Base-by-base conservation (phyloP, 35 echinoderm and acorn worm genomes). In the Anneissia japonica region DNA sequence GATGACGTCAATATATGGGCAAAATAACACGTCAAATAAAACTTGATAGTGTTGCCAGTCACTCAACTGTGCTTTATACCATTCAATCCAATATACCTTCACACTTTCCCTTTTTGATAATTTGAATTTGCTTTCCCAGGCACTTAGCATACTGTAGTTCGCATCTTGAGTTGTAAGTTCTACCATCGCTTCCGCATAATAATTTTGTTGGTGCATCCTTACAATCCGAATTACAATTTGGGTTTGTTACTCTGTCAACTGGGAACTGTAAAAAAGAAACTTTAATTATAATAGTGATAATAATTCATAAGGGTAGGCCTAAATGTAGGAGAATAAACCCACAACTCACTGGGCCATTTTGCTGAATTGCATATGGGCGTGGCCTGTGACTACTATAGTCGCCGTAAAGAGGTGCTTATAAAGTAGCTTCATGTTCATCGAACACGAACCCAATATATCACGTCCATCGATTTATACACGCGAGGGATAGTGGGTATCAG, bases 101-200 rank as follows among this genome's bases (percentile, higher is more conserved):
- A 85, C 94, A 97, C 0, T 79, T 74, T 32, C 94, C 94, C 35
- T 88, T 93, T 43, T 93, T 90, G 87, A 78, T 86, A 7, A 90
- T 83, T 85, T 86, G 86, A 23, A 93, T 84, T 80, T 74, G 87
- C 76, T 86, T 87, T 26, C 94, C 94, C 17, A 89, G 74, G 56
- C 94, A 97, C 72, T 87, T 86, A 26, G 84, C 90, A 36, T 85
- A 90, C 37, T 92, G 90, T 4, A 93, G 84, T 41, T 97, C 91
- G 87, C 94, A 97, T 35, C 77, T 90, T 46, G 94, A 97, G 38
- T 86, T 86, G 72, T 93, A 97, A 29, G 94, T 97, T 83, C 80
- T 88, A 36, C 91, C 94, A 85, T 97, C 91, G 32, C 80, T 86
- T 3, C 94, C 94, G 84, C 94, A 97, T 34, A 97, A 74, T 26